phyloP scores from a whole-genome alignment of 2,888 invertebrate genomes.

The Tortrix viridana region DNA sequence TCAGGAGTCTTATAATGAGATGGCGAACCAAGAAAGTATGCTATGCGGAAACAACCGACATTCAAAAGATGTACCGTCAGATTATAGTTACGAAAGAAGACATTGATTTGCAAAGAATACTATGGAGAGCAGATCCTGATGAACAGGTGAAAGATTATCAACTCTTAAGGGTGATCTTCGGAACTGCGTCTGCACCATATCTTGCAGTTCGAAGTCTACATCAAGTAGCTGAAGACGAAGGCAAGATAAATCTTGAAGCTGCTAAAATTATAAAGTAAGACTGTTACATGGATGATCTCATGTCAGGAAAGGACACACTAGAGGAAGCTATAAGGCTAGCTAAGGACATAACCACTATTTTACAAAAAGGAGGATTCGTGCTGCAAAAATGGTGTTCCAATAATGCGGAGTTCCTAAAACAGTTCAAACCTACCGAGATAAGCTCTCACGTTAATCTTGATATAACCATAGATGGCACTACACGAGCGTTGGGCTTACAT shows the following conservation, averaged over 20 bases:
- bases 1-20: constrained; percentile 39
- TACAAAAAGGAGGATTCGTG: constrained; percentile 39
- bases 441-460: constrained; percentile 1
- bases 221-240: constrained; percentile 15
- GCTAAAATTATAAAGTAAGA: constrained; percentile 37
- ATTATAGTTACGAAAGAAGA: constrained; percentile 39
- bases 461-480: constrained; percentile 3
- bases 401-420: constrained; percentile 35
- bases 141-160: constrained; percentile 36
- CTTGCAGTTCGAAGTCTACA: constrained; percentile 35
- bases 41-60: constrained; percentile 39
- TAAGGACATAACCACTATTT: constrained; percentile 24
- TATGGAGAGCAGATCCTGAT: constrained; percentile 33
- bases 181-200: constrained; percentile 44
- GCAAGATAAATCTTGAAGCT: constrained; percentile 24
- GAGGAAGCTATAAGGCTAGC: constrained; percentile 32
- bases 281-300: constrained; percentile 41
- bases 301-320: constrained; percentile 34
- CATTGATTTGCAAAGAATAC: constrained; percentile 41
- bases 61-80: constrained; percentile 43
- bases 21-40: constrained; percentile 38
- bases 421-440: constrained; percentile 15
- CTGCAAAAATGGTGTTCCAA: constrained; percentile 44
- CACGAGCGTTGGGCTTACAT: constrained; percentile 14
- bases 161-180: constrained; percentile 43